Base-by-base conservation (phyloP, 2,113 vertebrate genomes). In the Mustelus asterias region DNA sequence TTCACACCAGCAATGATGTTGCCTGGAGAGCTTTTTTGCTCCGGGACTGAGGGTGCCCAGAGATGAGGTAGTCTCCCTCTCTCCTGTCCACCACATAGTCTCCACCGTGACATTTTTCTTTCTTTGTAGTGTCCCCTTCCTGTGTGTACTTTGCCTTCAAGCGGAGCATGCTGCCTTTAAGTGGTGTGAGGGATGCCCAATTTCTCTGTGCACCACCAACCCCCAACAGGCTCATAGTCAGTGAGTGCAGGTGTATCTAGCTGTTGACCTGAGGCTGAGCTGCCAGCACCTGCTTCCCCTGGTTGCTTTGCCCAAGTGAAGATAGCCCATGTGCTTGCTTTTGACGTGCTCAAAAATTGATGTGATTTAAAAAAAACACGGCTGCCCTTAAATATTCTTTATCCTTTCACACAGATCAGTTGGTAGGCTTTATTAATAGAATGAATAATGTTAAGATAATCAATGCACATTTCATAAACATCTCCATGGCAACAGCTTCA, bases 401-500 rank as follows among this genome's bases (percentile, higher is more conserved):
- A 14, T 18, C 37, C 58, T 24, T 94, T 44, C 65, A 93, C 90
- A 24, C 20, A 69, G n/a, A 69, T 44, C 92, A 24, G 20, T 65
- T 8, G 24, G 0, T 44, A 26, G 2, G n/a, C 22, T 37, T 44
- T 44, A 69, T 69, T 69, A 94, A 29, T 26, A 94, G 92, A 69
- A 48, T 94, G 90, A 67, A 22, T 93, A 24, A 94, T 67, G 7
- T 22, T 16, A 69, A n/a, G 37, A 94, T 70, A 69, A 37, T 94
- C 37, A 69, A 67, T 69, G 92, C 37, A 63, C 92, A 69, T 26
- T 24, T 94, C 13, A 67, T 65, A 94, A 69, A 69, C 92, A 14
- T 44, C 63, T 94, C 92, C 92, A 94, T 94, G 92, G 65, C 65
- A 94, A 94, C 63, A 69, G 37, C 33, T 94, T 94, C 92, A 94